Evolutionary conservation across 2,113 vertebrate genomes (phyloP).

Genomic region (Vulpes vulpes): DNA sequence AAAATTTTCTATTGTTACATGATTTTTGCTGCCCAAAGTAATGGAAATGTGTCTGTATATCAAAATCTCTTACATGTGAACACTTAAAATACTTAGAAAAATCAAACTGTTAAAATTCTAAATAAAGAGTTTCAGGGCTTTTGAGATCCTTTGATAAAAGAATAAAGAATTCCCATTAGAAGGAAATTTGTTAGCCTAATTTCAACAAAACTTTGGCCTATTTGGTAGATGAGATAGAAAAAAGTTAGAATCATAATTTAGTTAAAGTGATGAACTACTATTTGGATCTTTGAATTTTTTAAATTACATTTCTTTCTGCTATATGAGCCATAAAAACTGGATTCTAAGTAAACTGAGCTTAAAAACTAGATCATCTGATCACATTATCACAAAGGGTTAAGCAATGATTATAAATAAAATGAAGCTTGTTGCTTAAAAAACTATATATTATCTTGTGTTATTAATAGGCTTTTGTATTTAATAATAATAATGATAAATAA

Average conservation of each 20-base stretch:
- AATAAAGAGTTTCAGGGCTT: not conserved
- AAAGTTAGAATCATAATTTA: not conserved
- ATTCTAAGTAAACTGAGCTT: slow-evolving; percentile 19
- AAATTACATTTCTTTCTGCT: not conserved
- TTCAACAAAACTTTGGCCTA: not conserved
- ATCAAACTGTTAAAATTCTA: not conserved
- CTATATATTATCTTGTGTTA: not conserved
- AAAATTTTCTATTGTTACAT: not conserved
- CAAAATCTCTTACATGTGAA: slow-evolving; percentile 2
- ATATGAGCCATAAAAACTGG: not conserved
- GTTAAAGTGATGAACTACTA: not conserved
- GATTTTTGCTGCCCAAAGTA: not conserved
- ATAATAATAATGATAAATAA: not conserved
- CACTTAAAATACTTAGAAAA: not conserved
- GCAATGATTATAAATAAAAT: not conserved
- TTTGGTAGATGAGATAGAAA: not conserved
- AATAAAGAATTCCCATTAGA: slow-evolving; percentile 18
- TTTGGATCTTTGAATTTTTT: not conserved
- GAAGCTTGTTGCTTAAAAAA: not conserved
- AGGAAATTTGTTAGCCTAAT: slow-evolving; percentile 2
- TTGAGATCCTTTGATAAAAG: not conserved
- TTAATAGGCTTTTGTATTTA: not conserved
- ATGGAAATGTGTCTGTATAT: not conserved
- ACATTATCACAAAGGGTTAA: not conserved
- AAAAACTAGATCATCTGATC: slow-evolving; percentile 29